These are phyloP conservation scores for Poecilia velifera DNA, from an alignment of 2,797 vertebrate genomes.

Conservation along the genomic window DNA sequence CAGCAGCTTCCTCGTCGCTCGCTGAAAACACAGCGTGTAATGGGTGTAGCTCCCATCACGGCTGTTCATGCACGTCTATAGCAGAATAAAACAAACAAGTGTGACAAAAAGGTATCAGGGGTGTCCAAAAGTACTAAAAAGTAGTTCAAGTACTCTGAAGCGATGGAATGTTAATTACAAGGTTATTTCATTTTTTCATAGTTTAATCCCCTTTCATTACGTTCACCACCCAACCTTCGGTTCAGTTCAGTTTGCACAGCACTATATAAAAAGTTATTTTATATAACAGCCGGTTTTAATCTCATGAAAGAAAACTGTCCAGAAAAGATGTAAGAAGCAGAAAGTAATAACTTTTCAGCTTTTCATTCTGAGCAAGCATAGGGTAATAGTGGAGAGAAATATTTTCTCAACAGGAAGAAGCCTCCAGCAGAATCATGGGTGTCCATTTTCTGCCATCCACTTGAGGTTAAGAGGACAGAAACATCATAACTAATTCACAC, in stretches of 20 bases:
- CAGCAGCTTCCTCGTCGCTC: slow-evolving; percentile 40
- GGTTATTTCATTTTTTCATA: background rate
- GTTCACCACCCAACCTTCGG: background rate
- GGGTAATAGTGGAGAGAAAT: background rate
- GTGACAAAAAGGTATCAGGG: background rate
- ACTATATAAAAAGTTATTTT: background rate
- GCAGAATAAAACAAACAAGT: slow-evolving; percentile 3
- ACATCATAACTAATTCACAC: background rate
- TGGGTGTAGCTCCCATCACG: slow-evolving; percentile 11
- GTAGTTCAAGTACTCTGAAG: background rate
- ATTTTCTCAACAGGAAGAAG: background rate
- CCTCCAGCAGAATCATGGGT: background rate
- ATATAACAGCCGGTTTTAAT: background rate
- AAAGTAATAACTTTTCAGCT: background rate
- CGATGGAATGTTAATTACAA: background rate
- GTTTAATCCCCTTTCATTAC: background rate
- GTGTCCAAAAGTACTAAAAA: too few species aligned
- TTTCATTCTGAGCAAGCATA: background rate
- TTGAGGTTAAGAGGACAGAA: background rate
- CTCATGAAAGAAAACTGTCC: background rate
- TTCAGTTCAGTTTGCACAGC: background rate
- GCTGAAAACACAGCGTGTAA: slow-evolving; percentile 20
- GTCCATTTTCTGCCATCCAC: background rate
- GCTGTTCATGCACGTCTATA: slow-evolving; percentile 6
- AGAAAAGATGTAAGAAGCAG: background rate